These are phyloP conservation scores for Biston betularia DNA, from an alignment of 2,888 invertebrate genomes.

Conservation along the genomic window DNA sequence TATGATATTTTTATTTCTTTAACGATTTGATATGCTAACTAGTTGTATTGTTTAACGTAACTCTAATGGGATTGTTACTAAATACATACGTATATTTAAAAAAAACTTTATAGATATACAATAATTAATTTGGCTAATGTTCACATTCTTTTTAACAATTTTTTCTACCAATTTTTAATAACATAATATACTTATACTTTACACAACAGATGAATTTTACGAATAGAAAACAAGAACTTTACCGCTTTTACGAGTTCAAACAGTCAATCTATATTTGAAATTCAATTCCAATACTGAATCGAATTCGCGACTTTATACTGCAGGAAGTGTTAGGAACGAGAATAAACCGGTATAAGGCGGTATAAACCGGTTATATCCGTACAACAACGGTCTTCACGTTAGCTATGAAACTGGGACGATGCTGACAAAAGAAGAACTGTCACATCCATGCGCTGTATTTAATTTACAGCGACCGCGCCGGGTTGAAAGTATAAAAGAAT, in stretches of 20 bases:
- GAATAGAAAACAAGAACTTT: neutral
- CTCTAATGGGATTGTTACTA: too few relatives aligned
- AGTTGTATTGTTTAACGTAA: too few relatives aligned
- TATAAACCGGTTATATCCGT: slow-evolving; percentile 1
- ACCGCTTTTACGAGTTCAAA: neutral
- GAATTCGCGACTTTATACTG: slow-evolving; percentile 1
- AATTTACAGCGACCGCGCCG: slow-evolving; percentile 14
- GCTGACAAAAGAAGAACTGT: slow-evolving; percentile 33
- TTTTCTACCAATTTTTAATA: too few relatives aligned
- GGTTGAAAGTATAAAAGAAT: slow-evolving; percentile 4
- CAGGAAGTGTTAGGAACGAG: slow-evolving; percentile 11
- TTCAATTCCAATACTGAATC: slow-evolving; percentile 1
- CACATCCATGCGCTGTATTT: slow-evolving; percentile 28
- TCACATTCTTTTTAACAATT: too few relatives aligned
- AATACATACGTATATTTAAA: too few relatives aligned
- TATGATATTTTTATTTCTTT: too few relatives aligned
- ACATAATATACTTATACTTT: too few relatives aligned
- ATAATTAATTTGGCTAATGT: too few relatives aligned
- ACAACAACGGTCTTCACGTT: slow-evolving; percentile 12
- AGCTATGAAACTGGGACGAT: slow-evolving; percentile 30
- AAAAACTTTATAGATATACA: too few relatives aligned
- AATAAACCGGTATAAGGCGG: slow-evolving; percentile 6
- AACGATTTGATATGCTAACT: too few relatives aligned
- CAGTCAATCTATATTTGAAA: slow-evolving; percentile 13
- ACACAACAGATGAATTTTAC: too few relatives aligned